Conservation (phyloP, 2,797 vertebrate species). For the Chelon labrosus region DNA sequence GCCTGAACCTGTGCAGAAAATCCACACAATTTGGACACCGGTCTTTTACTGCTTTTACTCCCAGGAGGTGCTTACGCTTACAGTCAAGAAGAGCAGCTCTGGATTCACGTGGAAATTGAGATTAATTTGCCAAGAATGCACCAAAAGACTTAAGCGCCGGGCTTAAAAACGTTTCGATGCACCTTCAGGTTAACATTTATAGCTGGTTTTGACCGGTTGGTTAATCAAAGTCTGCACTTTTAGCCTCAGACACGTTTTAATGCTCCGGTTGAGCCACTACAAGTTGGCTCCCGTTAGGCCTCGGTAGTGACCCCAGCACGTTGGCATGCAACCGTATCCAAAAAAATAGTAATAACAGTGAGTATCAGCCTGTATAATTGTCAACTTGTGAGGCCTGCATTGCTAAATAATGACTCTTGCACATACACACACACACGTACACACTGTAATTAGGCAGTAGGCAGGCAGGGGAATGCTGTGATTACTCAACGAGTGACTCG, state of each 20-base stretch:
- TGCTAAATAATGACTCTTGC: conserved; percentile 72
- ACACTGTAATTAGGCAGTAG: conserved; percentile 76
- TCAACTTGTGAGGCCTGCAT: conserved; percentile 75
- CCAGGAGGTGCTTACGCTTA: conserved; percentile 1
- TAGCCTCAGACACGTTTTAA: not conserved
- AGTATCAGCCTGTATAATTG: conserved; percentile 54
- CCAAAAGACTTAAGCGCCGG: not conserved
- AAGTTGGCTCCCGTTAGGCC: not conserved
- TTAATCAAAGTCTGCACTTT: not conserved
- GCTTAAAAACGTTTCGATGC: not conserved
- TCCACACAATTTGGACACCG: conserved; percentile 6
- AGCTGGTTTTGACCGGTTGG: not conserved
- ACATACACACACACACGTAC: conserved; percentile 14
- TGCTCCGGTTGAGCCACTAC: not conserved
- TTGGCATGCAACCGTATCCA: conserved; percentile 49
- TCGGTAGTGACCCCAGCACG: conserved; percentile 37
- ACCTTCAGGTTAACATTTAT: not conserved
- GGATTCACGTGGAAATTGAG: not conserved
- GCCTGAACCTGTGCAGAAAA: conserved; percentile 11
- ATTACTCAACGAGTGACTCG: conserved; percentile 81
- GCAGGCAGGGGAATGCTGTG: conserved; percentile 79
- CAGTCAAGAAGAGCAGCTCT: not conserved
- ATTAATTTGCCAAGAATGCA: not conserved
- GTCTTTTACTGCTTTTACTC: not conserved
- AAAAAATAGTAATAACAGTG: conserved; percentile 48